Base-by-base conservation (phyloP, 2,888 invertebrate species). In the Cataglyphis rosenhaueri region DNA sequence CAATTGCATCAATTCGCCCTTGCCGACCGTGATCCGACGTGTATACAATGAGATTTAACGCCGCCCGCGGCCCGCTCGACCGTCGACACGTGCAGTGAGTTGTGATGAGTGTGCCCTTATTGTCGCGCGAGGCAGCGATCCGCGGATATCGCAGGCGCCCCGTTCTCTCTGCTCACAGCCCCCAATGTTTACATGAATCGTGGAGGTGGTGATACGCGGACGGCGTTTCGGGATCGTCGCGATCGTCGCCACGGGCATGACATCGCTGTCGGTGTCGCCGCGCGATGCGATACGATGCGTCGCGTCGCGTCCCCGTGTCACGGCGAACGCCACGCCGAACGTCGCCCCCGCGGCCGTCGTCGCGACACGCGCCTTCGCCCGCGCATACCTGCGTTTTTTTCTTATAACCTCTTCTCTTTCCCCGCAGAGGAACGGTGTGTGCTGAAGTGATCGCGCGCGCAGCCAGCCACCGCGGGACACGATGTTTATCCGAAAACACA, bases 161-260 rank as follows among this genome's bases (percentile, higher is more conserved):
- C 59, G 59, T 57, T 18, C 41, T 85, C 88, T 89, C 88, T 89
- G 91, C 90, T 44, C 29, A 15, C 3, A 44, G 87, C 29, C 29
- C 25, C 86, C 92, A 92, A 93, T 93, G 93, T 93, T 93, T 93
- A 93, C 93, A 93, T 92, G 81, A 52, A 52, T 35, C 38, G 48
- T 18, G 48, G 18, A 5, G 86, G 35, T 35, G 38, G 3, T 74
- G 82, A 79, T 71, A 66, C 84, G 83, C 84, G 84, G 57, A 87
- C 88, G 82, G 74, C 76, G 85, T 21, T 21, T 32, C 35, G 57
- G 57, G 57, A 12, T 4, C 25, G 25, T 57, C 21, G 21, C n/a
- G 10, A 66, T 18, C 25, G 48, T 48, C 48, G 48, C 8, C 52
- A 15, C 73, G 61, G 48, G 44, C 35, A 6, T 48, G 44, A 4